Conservation (phyloP, 2,113 vertebrate species). For the Peromyscus maniculatus region DNA sequence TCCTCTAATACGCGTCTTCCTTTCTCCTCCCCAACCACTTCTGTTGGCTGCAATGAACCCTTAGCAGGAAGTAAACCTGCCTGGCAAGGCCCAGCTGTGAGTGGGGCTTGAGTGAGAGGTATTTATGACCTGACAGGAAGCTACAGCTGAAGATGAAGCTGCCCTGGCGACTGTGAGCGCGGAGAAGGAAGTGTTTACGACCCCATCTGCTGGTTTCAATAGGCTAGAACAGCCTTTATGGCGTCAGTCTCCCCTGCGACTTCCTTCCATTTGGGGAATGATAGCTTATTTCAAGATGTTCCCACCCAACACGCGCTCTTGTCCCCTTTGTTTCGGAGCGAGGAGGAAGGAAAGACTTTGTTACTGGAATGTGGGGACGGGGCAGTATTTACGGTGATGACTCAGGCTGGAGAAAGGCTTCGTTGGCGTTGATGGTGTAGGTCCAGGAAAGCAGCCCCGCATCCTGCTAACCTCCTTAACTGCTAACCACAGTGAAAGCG, state of each 20-base stretch:
- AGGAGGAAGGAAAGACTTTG: conserved; percentile 83
- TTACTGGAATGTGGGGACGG: conserved; percentile 67
- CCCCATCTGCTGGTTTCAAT: conserved; percentile 88
- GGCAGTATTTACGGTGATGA: conserved; percentile 33
- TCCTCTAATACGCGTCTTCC: not conserved
- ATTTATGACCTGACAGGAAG: conserved; percentile 89
- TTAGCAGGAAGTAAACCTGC: conserved; percentile 82
- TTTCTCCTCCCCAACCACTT: conserved; percentile 1
- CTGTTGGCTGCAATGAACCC: conserved; percentile 76
- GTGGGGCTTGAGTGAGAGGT: conserved; percentile 84
- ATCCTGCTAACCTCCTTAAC: conserved; percentile 41
- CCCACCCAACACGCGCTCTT: conserved; percentile 74
- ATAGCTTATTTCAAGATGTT: conserved; percentile 87
- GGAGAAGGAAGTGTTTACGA: conserved; percentile 88
- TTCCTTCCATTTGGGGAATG: conserved; percentile 86
- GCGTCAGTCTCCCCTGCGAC: conserved; percentile 84
- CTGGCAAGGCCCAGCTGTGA: conserved; percentile 83
- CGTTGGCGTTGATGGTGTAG: not conserved
- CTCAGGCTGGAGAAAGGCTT: conserved; percentile 25
- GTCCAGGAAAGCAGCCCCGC: conserved; percentile 30
- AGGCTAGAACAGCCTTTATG: conserved; percentile 84
- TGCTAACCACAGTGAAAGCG: not conserved
- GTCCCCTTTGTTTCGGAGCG: conserved; percentile 77
- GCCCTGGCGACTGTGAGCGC: conserved; percentile 84
- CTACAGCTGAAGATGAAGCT: conserved; percentile 87